Conservation (phyloP, 1,140 invertebrate genomes). For the Maconellicoccus hirsutus region DNA sequence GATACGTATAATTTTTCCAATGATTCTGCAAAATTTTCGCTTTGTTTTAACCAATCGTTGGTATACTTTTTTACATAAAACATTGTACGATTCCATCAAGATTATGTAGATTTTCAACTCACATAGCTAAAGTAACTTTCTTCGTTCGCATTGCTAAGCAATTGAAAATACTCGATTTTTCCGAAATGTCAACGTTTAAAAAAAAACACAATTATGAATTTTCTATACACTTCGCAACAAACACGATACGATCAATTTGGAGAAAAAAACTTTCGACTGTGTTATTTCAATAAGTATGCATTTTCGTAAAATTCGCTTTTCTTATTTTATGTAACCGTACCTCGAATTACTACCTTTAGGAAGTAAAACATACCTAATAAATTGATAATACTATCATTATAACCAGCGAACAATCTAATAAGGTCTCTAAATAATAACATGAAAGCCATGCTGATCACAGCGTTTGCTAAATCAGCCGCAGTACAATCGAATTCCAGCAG, state of each 20-base stretch:
- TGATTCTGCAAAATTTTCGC: background rate
- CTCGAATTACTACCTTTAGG: conserved; percentile 26
- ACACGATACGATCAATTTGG: no score
- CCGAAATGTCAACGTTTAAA: no score
- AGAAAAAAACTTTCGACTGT: no score
- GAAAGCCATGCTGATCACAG: conserved; percentile 97
- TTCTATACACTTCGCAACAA: no score
- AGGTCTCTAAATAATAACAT: conserved; percentile 97
- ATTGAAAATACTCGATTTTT: background rate
- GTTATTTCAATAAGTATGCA: no score
- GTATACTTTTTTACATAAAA: background rate
- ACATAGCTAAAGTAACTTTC: background rate
- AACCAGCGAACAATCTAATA: conserved; percentile 96
- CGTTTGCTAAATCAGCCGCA: conserved; percentile 92
- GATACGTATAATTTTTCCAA: background rate
- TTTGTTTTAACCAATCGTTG: background rate
- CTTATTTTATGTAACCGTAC: background rate
- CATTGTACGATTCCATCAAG: background rate
- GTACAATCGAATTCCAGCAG: conserved; percentile 96
- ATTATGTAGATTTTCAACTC: background rate
- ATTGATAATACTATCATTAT: conserved; percentile 99
- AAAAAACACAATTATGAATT: no score
- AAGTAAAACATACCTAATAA: conserved; percentile 82
- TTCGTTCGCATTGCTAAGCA: background rate
- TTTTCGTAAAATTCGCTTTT: no score